Percentiles rank a stretch among this genome's conserved stretches.
Conservation (phyloP, 30 jellyfish, hydroid and myxozoan species). For the Chironex yamaguchii region DNA sequence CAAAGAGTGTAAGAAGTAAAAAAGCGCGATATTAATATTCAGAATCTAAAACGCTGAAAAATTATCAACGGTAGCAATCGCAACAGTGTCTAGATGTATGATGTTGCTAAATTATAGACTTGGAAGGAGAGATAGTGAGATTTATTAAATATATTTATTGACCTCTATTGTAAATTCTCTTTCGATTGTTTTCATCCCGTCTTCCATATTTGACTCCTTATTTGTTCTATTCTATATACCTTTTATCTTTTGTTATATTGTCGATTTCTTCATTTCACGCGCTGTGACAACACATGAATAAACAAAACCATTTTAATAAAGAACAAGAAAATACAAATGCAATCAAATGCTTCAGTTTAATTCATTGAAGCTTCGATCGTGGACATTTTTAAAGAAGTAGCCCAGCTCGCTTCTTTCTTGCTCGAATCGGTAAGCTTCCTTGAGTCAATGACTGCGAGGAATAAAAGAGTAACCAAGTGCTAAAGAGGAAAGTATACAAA, state of each 20-base stretch:
- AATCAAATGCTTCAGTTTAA: background rate
- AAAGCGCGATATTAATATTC: background rate
- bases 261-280: background rate
- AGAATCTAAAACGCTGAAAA: too few species aligned
- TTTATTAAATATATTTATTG: too few species aligned
- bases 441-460: background rate
- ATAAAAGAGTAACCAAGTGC: background rate
- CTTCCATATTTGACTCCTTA: background rate
- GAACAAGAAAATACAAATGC: background rate
- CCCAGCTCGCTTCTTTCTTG: background rate
- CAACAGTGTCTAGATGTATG: too few species aligned
- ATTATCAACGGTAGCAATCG: too few species aligned
- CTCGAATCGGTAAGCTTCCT: background rate
- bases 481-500: background rate
- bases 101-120: too few species aligned
- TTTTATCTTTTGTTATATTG: background rate
- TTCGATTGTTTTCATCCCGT: background rate
- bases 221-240: background rate
- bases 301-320: background rate
- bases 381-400: background rate
- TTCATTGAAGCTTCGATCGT: background rate
- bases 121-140: too few species aligned
- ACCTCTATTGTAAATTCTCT: background rate
- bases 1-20: slow-evolving; percentile 10
- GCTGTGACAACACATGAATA: background rate